Percentiles rank a stretch among this genome's conserved stretches.
phyloP scores from a whole-genome alignment of 1,140 invertebrate species.

The Bilobella aurantiaca region DNA sequence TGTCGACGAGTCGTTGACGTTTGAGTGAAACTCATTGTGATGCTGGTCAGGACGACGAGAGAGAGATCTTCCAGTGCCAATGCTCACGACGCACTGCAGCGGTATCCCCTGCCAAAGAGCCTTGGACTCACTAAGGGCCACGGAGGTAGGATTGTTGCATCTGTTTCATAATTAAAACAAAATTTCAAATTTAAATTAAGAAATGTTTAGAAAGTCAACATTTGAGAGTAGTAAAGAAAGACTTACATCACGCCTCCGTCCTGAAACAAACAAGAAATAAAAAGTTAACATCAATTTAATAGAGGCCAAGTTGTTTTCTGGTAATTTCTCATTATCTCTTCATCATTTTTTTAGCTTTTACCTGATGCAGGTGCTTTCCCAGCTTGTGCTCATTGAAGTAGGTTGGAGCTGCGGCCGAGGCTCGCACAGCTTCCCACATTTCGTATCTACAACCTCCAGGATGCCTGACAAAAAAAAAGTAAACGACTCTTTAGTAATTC shows the following conservation, averaged over 20 bases:
- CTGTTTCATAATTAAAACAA: conserved; percentile 44
- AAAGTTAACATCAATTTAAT: not conserved
- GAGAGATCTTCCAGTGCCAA: conserved; percentile 65
- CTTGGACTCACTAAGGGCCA: conserved; percentile 78
- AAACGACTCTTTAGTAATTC: too few relatives aligned
- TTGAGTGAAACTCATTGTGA: conserved; percentile 28
- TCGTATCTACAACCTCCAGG: conserved; percentile 57
- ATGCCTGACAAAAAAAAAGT: not conserved
- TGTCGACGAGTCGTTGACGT: not conserved
- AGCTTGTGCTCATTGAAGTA: conserved; percentile 80
- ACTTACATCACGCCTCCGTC: conserved; percentile 16
- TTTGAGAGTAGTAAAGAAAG: not conserved
- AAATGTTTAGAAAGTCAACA: not conserved
- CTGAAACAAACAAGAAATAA: conserved; percentile 27
- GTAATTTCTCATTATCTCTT: too few relatives aligned
- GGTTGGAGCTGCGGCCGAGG: conserved; percentile 82
- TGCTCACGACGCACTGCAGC: conserved; percentile 75
- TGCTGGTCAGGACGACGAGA: conserved; percentile 36
- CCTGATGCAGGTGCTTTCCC: conserved; percentile 66
- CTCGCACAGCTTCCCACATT: conserved; percentile 80
- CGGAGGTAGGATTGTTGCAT: conserved; percentile 82
- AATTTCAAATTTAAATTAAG: not conserved
- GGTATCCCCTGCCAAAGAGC: conserved; percentile 68
- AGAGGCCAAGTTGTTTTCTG: too few relatives aligned
- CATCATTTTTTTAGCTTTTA: too few relatives aligned